Base-by-base conservation (phyloP, 2,113 vertebrate species). In the Cygnus buccinator region DNA sequence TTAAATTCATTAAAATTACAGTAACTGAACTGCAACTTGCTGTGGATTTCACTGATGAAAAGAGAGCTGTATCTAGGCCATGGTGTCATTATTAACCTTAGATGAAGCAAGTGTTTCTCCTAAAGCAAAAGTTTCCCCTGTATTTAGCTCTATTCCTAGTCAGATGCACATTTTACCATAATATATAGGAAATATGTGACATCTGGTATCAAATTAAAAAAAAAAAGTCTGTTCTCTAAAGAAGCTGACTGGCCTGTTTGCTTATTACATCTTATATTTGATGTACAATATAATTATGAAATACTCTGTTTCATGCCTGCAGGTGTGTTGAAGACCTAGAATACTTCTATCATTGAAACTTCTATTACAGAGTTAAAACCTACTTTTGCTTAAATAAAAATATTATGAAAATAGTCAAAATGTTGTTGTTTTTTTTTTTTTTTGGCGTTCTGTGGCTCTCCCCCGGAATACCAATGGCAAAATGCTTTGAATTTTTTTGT, bases 401-500 rank as follows among this genome's bases (percentile, higher is more conserved):
- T 71, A 68, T 39, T 87, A 41, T 41, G 1, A 81, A 86, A 48
- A 7, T 66, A 81, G 33, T 65, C 25, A 84, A 43, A 74, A 50
- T 25, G 2, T 6, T 39, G 10, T 39, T 35, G 35, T 6, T 39
- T 39, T 10, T 39, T 39, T 39, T 39, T 39, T 48, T 71, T 77
- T 95, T 89, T 80, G 11, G 21, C 29, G 2, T 86, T 93, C 44
- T 88, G 25, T 70, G 61, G 19, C 22, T 55, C 10, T 73, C 17
- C 50, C 5, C 13, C 11, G 52, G 46, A 81, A 48, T 72, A 75
- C 39, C 0, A 11, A 31, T 68, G 43, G 33, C 72, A 96, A 96
- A 88, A 90, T 92, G 16, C 35, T 91, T 95, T 65, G 84, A 81
- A 78, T 82, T 81, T 81, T 81, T 93, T 88, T 84, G 22, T 82